A percentile compares a stretch with the other conserved stretches of the same genome.
Conservation (phyloP, 1,140 invertebrate species). For the Drosophila ananassae region DNA sequence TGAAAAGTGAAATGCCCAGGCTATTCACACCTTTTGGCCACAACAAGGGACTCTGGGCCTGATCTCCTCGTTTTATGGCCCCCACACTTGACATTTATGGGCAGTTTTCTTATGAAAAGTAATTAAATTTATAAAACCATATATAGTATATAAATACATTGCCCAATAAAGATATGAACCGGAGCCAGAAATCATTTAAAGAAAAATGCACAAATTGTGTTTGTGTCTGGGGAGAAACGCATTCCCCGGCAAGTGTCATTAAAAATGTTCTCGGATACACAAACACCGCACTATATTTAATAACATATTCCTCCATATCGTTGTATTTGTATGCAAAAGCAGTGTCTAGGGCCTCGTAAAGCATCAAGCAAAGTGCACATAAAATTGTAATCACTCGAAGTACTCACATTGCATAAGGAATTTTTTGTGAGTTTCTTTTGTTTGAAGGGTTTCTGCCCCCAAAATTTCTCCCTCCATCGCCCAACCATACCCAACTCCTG, state of each 20-base stretch:
- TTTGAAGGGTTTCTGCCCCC: constrained; percentile 5
- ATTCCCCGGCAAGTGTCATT: constrained; percentile 68
- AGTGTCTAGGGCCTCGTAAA: constrained; percentile 65
- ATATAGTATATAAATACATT: constrained; percentile 53
- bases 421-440: constrained; percentile 29
- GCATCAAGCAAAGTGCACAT: constrained; percentile 65
- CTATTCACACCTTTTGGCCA: constrained; percentile 80
- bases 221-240: constrained; percentile 20
- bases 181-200: constrained; percentile 61
- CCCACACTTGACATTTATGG: constrained; percentile 63
- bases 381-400: constrained; percentile 66
- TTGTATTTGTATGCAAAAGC: constrained; percentile 72
- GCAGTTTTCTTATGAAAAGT: constrained; percentile 72
- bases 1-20: constrained; percentile 42
- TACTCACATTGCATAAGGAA: constrained; percentile 68
- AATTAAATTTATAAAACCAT: constrained; percentile 69
- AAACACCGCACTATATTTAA: constrained; percentile 1
- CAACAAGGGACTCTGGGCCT: constrained; percentile 54
- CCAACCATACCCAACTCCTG: not conserved
- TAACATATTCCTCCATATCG: constrained; percentile 8
- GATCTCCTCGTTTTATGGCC: constrained; percentile 58
- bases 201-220: constrained; percentile 73
- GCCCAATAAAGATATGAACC: constrained; percentile 76
- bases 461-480: not conserved
- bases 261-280: constrained; percentile 49